These are phyloP conservation scores for Bovichtus variegatus DNA, from an alignment of 2,797 vertebrate species.

Conservation along the genomic window DNA sequence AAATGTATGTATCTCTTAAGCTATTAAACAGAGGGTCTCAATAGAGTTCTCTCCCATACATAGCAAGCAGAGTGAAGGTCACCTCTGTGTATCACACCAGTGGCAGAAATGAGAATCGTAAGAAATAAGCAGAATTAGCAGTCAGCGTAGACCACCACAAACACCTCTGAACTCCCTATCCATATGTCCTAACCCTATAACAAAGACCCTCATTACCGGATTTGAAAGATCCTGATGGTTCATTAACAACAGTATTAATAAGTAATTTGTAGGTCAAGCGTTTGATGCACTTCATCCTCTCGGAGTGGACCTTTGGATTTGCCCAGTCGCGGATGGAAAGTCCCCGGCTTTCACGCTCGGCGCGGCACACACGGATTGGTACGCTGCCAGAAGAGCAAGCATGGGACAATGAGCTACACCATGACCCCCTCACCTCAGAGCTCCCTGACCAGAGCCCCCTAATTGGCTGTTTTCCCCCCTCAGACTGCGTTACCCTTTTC, in stretches of 20 bases:
- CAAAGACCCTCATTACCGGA: conserved; percentile 53
- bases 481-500: conserved; percentile 52
- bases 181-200: conserved; percentile 29
- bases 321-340: conserved; percentile 2
- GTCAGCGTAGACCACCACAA: conserved; percentile 19
- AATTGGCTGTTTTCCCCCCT: conserved; percentile 62
- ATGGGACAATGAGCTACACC: conserved; percentile 36
- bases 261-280: conserved; percentile 55
- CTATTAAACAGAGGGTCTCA: conserved; percentile 39
- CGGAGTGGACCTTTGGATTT: conserved; percentile 45
- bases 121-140: conserved; percentile 46
- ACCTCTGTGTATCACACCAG: conserved; percentile 35
- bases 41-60: conserved; percentile 36
- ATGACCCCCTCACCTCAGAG: conserved; percentile 55
- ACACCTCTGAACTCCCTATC: conserved; percentile 22
- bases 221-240: conserved; percentile 54
- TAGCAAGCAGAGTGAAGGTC: conserved; percentile 42
- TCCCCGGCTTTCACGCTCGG: conserved; percentile 22
- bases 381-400: conserved; percentile 39
- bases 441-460: conserved; percentile 52
- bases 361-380: conserved; percentile 37
- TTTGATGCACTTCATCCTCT: conserved; percentile 59
- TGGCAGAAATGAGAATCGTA: conserved; percentile 41
- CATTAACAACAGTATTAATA: conserved; percentile 61
- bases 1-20: no score